Evolutionary conservation across 1,140 invertebrate genomes (phyloP), one percentile per base, ranked within the genome.

Genomic region (Diabrotica virgifera): DNA sequence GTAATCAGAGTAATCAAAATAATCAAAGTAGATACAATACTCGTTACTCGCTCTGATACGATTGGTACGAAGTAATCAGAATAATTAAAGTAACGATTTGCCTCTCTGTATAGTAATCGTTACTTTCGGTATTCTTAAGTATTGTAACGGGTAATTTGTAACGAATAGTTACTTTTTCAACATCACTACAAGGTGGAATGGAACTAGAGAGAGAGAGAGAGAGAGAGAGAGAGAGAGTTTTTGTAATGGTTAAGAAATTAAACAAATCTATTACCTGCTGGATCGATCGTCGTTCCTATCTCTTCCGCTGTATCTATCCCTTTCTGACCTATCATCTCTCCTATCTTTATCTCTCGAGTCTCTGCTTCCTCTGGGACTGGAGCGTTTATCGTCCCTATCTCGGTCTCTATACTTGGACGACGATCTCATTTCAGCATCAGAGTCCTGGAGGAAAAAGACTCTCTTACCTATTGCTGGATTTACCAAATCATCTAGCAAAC

Each of bases 381-480:
- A 56, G 51, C 38, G n/a, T 13, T 59, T 62, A 52, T 36, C 63
- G 51, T 63, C 55, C 1, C 24, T 1, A 51, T 36, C 52, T n/a
- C 14, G 36, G 8, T 63, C 59, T 24, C 61, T n/a, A 11, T 13
- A 63, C 38, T 38, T 63, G 5, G 5, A 40, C 24, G 46, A 37
- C 6, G 36, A 13, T 40, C 51, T 63, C 37, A 54, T 57, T 36
- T 56, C 62, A 36, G 59, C 63, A 59, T 68, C 60, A 2, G 70
- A 72, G 12, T 72, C 70, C 70, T 72, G 70, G 38, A 62, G 70
- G 67, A 66, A 63, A 72, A 72, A 71, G 63, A 63, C 55, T 54
- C 52, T 65, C 67, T 69, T 70, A 70, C 63, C 68, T 63, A 63
- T 65, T 56, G 55, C 9, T 46, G 53, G 55, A 37, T 56, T 50